Base-by-base conservation (phyloP, 2,888 invertebrate genomes). In the Oscheius sp. region DNA sequence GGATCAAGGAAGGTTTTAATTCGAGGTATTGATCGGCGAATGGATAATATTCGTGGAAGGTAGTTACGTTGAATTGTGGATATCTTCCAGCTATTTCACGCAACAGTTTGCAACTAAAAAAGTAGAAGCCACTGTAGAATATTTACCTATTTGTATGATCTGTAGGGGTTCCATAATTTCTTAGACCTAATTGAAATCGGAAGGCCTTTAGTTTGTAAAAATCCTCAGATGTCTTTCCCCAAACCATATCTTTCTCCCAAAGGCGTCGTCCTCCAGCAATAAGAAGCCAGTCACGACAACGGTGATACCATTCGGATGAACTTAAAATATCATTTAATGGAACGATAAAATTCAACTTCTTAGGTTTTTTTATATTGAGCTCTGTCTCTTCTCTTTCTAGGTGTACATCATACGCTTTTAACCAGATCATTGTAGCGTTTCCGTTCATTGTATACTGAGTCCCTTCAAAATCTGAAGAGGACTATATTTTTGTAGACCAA, bases 41-140 rank as follows among this genome's bases (percentile, higher is more conserved):
- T 14, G 95, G 93, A 86, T 95, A 95, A 86, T 94, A 94, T 0
- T 95, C 94, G 89, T 95, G 94, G 86, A 94, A 95, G 2, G 95
- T 94, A 26, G 93, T 94, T 62, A 92, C 93, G 84, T 94, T 94
- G 12, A 94, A 87, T 28, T 2, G 61, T 17, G 70, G 47, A 56
- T 73, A 73, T 17, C 72, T 70, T 1, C 70, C 63, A 0, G 82
- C 78, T 20, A 85, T 80, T 28, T 74, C 56, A 38, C 85, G 63
- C 82, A 85, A 83, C 30, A 85, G 44, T 36, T 80, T 75, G 68
- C 85, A 85, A 63, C 91, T 80, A 30, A 24, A 64, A 64, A 28
- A 17, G n/a, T 17, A 12, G 8, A 2, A n/a, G n/a, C n/a, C n/a
- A n/a, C n/a, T n/a, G n/a, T n/a, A n/a, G n/a, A n/a, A n/a, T n/a